phyloP scores from a whole-genome alignment of 2,113 vertebrate species.

The Myotis lucifugus region DNA sequence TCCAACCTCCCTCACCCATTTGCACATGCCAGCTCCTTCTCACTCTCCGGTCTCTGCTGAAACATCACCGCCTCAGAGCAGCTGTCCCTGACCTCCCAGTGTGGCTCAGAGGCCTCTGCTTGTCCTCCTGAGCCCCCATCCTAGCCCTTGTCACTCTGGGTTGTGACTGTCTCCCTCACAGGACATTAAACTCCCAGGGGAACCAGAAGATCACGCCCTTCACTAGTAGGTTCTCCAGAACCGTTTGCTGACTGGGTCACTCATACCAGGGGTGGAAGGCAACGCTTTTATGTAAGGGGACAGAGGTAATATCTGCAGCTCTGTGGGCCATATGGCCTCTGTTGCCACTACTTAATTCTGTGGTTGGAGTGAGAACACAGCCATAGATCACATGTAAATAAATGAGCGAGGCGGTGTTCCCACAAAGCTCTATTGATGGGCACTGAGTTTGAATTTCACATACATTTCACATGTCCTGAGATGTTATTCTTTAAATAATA shows the following conservation, averaged over 20 bases:
- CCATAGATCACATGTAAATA: not conserved
- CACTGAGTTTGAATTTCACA: not conserved
- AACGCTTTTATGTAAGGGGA: not conserved
- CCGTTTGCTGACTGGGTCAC: not conserved
- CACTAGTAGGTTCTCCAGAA: not conserved
- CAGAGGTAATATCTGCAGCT: not conserved
- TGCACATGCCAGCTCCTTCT: not conserved
- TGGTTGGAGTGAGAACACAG: not conserved
- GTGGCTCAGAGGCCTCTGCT: not conserved
- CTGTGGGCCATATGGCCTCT: not conserved
- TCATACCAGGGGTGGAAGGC: not conserved
- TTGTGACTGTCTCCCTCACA: not conserved
- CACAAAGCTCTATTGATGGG: not conserved
- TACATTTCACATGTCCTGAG: not conserved
- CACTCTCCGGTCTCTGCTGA: not conserved
- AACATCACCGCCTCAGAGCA: not conserved
- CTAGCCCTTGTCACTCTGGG: not conserved
- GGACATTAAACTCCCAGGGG: not conserved
- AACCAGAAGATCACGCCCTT: not conserved
- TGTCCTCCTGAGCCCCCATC: not conserved
- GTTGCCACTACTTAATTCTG: not conserved
- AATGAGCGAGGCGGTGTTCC: not conserved
- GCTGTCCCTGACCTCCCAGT: not conserved
- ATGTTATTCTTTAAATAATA: not conserved
- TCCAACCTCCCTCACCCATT: not conserved